Conservation (phyloP, 2,797 vertebrate species). For the Acanthis flammea region DNA sequence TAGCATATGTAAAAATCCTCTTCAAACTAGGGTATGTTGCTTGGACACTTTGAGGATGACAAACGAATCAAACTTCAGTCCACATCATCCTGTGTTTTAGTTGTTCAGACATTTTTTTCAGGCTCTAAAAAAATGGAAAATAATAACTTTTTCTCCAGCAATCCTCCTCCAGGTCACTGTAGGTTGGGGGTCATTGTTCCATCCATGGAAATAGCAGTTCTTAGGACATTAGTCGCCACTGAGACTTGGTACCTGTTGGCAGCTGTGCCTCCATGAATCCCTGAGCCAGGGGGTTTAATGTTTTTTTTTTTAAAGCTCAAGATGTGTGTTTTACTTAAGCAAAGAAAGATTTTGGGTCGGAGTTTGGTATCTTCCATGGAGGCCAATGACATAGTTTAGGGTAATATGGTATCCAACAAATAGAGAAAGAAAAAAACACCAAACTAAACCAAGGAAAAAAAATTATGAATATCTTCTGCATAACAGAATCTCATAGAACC, state of each 20-base stretch:
- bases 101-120: background rate
- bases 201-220: background rate
- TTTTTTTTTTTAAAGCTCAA: background rate
- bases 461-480: background rate
- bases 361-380: background rate
- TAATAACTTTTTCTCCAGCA: background rate
- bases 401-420: background rate
- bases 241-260: background rate
- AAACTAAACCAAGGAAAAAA: accelerated
- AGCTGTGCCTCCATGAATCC: background rate
- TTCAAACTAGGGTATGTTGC: background rate
- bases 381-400: accelerated
- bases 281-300: background rate
- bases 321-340: background rate
- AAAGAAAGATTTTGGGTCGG: background rate
- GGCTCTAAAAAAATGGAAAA: background rate
- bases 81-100: background rate
- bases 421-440: accelerated
- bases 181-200: accelerated
- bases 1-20: background rate
- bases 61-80: background rate
- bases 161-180: background rate
- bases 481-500: background rate
- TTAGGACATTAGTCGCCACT: background rate
- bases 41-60: background rate